A percentile compares a stretch with the other conserved stretches of the same genome.
Evolutionary conservation across 2,888 invertebrate species (phyloP).

Genomic region (Caenorhabditis imperialis): DNA sequence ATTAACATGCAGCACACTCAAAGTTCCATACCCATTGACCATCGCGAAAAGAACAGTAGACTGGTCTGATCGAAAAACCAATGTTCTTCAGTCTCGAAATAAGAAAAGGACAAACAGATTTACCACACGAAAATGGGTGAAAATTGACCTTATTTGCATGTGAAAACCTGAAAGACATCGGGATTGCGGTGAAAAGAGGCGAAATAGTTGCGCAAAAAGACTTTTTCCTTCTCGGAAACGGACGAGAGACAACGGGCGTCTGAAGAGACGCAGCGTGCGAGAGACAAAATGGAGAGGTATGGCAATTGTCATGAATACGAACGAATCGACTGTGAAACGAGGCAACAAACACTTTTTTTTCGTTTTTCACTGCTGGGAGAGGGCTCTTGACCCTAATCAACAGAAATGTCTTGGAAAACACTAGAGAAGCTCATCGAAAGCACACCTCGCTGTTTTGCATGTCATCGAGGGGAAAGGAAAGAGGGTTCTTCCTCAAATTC

Average conservation of each 20-base stretch:
- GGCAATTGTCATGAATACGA: conserved; percentile 24
- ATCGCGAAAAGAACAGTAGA: too few species aligned
- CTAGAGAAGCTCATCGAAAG: conserved; percentile 2
- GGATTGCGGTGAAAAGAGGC: too few species aligned
- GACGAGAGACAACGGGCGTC: conserved; percentile 10
- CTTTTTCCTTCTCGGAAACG: background rate
- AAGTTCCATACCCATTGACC: too few species aligned
- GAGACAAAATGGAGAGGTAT: conserved; percentile 28
- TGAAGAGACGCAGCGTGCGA: conserved; percentile 13
- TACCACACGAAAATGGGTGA: background rate
- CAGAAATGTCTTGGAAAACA: conserved; percentile 1
- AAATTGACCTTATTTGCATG: conserved; percentile 54
- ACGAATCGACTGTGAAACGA: background rate
- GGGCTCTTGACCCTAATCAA: conserved; percentile 49
- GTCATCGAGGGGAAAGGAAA: background rate
- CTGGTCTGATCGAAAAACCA: background rate
- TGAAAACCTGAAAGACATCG: conserved; percentile 39
- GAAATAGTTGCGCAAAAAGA: too few species aligned
- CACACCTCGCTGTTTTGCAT: background rate
- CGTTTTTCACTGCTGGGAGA: too few species aligned
- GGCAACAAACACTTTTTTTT: too few species aligned
- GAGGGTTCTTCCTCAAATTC: too few species aligned
- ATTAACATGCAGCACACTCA: too few species aligned
- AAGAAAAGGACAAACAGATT: conserved; percentile 2
- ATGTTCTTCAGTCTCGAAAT: background rate